phyloP scores from a whole-genome alignment of 2,797 vertebrate genomes.

The Meda fulgida region DNA sequence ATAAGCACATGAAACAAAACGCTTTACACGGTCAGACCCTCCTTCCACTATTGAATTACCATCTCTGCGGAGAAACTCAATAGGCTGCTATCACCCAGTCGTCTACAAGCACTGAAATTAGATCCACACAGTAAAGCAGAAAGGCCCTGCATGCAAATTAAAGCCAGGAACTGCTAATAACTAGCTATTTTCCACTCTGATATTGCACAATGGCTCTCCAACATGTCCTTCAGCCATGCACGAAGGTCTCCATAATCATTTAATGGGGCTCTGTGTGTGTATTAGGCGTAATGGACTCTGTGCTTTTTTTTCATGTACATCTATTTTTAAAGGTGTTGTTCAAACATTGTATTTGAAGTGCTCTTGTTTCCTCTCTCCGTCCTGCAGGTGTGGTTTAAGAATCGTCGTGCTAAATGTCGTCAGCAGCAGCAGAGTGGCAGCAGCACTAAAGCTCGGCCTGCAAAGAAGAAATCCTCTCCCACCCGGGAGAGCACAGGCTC shows the following conservation, averaged over 20 bases:
- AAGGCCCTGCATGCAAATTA: conserved; percentile 76
- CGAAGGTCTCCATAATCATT: conserved; percentile 54
- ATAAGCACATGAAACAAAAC: conserved; percentile 78
- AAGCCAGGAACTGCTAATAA: conserved; percentile 76
- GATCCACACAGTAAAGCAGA: conserved; percentile 73
- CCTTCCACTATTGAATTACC: conserved; percentile 77
- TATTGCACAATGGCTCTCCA: conserved; percentile 71
- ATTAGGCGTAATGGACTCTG: conserved; percentile 23
- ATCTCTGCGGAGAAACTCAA: conserved; percentile 78
- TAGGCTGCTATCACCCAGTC: conserved; percentile 79
- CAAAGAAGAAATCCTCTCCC: conserved; percentile 95
- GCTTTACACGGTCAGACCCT: conserved; percentile 74
- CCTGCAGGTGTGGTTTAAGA: conserved; percentile 98
- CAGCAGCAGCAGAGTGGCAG: conserved; percentile 88
- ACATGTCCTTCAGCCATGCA: conserved; percentile 60
- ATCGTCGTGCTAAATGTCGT: conserved; percentile 95
- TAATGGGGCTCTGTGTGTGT: conserved; percentile 41
- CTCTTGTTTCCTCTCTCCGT: neutral
- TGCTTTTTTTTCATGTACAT: conserved; percentile 21
- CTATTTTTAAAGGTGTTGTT: neutral
- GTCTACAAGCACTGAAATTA: conserved; percentile 79
- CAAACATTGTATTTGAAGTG: neutral
- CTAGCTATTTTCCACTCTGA: conserved; percentile 73
- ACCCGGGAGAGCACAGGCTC: conserved; percentile 94
- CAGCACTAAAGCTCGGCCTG: conserved; percentile 88